These are phyloP conservation scores for Poeciliopsis retropinna DNA, from an alignment of 2,113 vertebrate genomes.

Conservation along the genomic window DNA sequence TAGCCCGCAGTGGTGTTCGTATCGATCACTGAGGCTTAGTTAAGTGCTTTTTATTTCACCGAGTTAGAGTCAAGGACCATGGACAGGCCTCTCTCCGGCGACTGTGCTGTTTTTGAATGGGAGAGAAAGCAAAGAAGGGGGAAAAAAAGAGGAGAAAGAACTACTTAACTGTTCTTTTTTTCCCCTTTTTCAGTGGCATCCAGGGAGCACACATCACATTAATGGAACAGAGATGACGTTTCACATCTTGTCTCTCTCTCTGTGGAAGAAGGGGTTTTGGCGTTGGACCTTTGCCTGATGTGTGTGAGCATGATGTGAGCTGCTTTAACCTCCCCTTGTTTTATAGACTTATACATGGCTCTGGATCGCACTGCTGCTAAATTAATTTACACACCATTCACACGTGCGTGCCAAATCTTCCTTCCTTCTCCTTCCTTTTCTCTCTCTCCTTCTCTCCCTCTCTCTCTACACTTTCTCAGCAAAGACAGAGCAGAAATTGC, in stretches of 20 bases:
- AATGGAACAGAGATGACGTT: constrained; percentile 72
- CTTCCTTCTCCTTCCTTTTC: constrained; percentile 29
- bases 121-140: constrained; percentile 52
- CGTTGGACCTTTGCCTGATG: constrained; percentile 69
- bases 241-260: constrained; percentile 59
- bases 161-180: constrained; percentile 54
- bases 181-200: constrained; percentile 64
- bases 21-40: constrained; percentile 78
- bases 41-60: constrained; percentile 84
- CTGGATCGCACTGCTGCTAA: constrained; percentile 74
- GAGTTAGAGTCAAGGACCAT: constrained; percentile 78
- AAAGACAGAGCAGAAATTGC: constrained; percentile 78
- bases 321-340: constrained; percentile 79
- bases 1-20: constrained; percentile 55
- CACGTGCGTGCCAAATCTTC: constrained; percentile 72
- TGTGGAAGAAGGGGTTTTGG: constrained; percentile 69
- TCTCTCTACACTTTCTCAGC: constrained; percentile 44
- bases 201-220: constrained; percentile 67
- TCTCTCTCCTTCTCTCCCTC: constrained; percentile 24
- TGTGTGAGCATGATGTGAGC: constrained; percentile 72
- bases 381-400: constrained; percentile 81
- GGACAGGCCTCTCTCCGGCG: constrained; percentile 63
- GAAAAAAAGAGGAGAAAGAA: constrained; percentile 55
- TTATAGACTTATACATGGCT: constrained; percentile 80
- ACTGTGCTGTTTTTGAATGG: constrained; percentile 63